phyloP scores from a whole-genome alignment of 2,113 vertebrate species.

The Heterotis niloticus region DNA sequence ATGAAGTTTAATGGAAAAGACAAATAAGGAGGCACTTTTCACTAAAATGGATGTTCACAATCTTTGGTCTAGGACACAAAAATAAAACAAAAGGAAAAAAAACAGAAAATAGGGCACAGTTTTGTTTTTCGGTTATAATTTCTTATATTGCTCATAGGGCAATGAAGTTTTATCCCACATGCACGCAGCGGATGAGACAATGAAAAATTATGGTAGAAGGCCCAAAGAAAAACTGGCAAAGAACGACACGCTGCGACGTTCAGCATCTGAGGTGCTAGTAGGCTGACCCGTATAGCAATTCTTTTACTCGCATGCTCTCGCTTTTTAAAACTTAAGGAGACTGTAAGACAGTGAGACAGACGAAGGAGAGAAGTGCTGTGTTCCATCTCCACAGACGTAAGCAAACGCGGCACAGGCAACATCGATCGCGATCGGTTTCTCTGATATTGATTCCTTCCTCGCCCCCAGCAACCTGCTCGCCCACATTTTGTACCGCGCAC shows the following conservation, averaged over 20 bases:
- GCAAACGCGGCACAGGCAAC: slow-evolving; percentile 52
- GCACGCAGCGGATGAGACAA: slow-evolving; percentile 15
- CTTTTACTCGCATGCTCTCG: neutral
- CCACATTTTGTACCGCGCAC: slow-evolving; percentile 57
- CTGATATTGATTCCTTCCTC: slow-evolving; percentile 68
- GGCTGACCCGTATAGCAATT: slow-evolving; percentile 31
- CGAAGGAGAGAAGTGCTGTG: neutral
- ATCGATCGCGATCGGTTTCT: slow-evolving; percentile 77
- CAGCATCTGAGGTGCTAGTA: slow-evolving; percentile 35
- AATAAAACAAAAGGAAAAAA: neutral
- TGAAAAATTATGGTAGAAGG: neutral
- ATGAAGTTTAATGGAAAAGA: neutral
- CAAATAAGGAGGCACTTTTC: neutral
- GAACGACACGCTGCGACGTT: slow-evolving; percentile 21
- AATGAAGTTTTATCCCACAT: neutral
- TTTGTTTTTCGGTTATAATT: neutral
- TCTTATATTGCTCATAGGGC: neutral
- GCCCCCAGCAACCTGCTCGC: slow-evolving; percentile 67
- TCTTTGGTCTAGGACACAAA: neutral
- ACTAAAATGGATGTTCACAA: neutral
- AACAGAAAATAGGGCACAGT: neutral
- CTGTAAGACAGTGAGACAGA: slow-evolving; percentile 35
- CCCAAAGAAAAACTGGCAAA: slow-evolving; percentile 14
- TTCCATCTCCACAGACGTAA: slow-evolving; percentile 2
- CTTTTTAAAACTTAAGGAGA: slow-evolving; percentile 44